Conservation (phyloP, 2,888 invertebrate genomes). For the Bembecia ichneumoniformis region DNA sequence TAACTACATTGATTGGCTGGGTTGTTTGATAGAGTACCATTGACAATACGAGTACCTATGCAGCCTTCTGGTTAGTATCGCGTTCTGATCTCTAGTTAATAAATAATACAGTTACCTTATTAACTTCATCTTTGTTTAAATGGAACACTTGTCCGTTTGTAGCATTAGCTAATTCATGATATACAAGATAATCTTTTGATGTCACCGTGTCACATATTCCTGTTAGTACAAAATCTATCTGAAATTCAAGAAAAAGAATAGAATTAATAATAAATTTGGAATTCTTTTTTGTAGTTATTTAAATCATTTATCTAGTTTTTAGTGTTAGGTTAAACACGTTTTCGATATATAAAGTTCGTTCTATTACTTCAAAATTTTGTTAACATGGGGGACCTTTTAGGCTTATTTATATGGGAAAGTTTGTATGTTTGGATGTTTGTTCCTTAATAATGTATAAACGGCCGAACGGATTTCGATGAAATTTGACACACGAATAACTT, state of each 20-base stretch:
- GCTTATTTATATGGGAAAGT: too few species aligned
- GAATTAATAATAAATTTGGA: not conserved
- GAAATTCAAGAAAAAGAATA: slow-evolving; percentile 8
- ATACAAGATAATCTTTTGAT: slow-evolving; percentile 21
- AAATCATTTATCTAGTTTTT: not conserved
- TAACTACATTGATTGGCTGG: too few species aligned
- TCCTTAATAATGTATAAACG: too few species aligned
- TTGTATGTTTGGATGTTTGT: too few species aligned
- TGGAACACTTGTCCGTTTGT: slow-evolving; percentile 40
- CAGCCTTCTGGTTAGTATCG: too few species aligned
- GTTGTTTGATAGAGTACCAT: too few species aligned
- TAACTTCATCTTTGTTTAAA: slow-evolving; percentile 25
- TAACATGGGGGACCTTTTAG: too few species aligned
- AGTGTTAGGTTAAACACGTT: not conserved
- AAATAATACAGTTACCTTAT: slow-evolving; percentile 20
- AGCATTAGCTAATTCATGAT: slow-evolving; percentile 26
- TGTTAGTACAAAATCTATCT: slow-evolving; percentile 42
- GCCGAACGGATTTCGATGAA: too few species aligned
- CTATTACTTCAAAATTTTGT: too few species aligned
- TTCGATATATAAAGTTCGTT: not conserved
- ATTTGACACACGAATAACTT: too few species aligned
- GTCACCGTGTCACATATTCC: slow-evolving; percentile 18
- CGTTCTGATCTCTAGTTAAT: too few species aligned
- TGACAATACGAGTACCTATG: too few species aligned
- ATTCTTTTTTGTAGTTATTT: not conserved